Conservation (phyloP, 2,797 vertebrate species). For the Bucorvus abyssinicus region DNA sequence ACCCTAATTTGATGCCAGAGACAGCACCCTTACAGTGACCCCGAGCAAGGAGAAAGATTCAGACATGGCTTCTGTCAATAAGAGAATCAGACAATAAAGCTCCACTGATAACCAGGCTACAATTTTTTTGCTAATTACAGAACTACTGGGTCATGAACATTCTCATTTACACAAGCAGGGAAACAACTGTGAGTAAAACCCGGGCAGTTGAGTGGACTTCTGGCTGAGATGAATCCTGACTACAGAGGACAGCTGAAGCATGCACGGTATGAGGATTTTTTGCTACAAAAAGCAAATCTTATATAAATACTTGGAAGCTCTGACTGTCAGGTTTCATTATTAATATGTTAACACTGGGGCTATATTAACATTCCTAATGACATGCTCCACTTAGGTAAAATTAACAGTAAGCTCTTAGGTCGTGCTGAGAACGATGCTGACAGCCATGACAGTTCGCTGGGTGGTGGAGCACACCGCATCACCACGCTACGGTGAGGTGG, state of each 20-base stretch:
- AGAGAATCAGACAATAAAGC: background rate
- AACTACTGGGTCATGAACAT: background rate
- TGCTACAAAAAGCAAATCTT: background rate
- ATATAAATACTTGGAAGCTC: background rate
- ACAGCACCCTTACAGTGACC: background rate
- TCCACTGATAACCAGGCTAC: background rate
- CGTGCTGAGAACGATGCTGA: background rate
- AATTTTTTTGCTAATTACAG: background rate
- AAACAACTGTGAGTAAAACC: background rate
- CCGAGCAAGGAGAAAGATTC: background rate
- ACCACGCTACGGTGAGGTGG: background rate
- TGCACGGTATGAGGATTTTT: background rate
- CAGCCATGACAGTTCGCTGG: background rate
- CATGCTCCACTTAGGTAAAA: background rate
- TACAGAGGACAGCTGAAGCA: background rate
- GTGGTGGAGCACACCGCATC: background rate
- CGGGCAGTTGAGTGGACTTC: background rate
- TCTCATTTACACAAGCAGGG: background rate
- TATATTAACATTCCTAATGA: background rate
- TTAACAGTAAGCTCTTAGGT: background rate
- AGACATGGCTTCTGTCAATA: background rate
- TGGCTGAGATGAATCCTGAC: background rate
- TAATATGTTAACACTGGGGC: background rate
- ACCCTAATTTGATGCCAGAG: background rate
- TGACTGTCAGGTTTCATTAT: background rate